Conservation (phyloP, 2,888 invertebrate genomes). For the Caenorhabditis zanzibari region DNA sequence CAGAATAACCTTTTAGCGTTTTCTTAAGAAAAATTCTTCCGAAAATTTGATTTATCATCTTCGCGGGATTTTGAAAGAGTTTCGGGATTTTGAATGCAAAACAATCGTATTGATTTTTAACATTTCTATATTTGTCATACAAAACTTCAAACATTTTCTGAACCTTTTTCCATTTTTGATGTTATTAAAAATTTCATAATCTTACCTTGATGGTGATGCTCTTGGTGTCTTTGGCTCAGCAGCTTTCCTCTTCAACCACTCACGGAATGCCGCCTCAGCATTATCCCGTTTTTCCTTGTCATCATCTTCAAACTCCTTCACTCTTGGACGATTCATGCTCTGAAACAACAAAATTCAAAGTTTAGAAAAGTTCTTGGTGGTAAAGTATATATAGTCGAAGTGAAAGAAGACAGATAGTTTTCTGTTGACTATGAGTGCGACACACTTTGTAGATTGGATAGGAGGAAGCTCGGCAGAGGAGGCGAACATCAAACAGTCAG, state of each 20-base stretch:
- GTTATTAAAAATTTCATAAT: background rate
- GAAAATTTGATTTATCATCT: too few species aligned
- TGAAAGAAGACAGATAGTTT: conserved; percentile 31
- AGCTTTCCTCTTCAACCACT: conserved; percentile 74
- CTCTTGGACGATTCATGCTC: conserved; percentile 72
- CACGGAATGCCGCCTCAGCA: conserved; percentile 75
- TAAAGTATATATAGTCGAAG: conserved; percentile 4
- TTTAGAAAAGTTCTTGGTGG: background rate
- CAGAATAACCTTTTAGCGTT: too few species aligned
- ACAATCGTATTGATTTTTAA: too few species aligned
- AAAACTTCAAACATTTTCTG: too few species aligned
- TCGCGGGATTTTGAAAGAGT: too few species aligned
- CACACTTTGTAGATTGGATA: conserved; percentile 37
- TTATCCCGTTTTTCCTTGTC: conserved; percentile 71
- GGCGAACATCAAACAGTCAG: conserved; percentile 58
- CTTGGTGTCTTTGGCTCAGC: conserved; percentile 70
- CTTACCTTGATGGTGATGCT: conserved; percentile 73
- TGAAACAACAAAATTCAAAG: conserved; percentile 49
- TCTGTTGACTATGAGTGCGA: conserved; percentile 33
- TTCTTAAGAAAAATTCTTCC: too few species aligned
- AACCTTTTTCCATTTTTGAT: too few species aligned
- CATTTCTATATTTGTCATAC: too few species aligned
- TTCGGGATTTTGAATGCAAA: too few species aligned
- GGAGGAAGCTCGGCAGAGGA: conserved; percentile 30
- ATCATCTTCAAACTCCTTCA: conserved; percentile 68